Conservation (phyloP, 2,797 vertebrate species). For the Enteromius mattozi region DNA sequence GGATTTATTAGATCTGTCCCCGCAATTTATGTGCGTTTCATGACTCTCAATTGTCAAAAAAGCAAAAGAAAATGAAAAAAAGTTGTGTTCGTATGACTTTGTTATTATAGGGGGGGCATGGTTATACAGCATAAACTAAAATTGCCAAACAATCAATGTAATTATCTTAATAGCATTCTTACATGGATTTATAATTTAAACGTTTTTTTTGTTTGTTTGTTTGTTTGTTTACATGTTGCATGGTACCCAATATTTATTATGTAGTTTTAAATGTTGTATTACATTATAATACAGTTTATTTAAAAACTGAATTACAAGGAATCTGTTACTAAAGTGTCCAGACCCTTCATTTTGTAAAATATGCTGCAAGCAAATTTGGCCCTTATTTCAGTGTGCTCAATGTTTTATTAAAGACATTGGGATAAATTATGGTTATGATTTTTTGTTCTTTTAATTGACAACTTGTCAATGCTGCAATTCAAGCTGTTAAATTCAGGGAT, state of each 20-base stretch:
- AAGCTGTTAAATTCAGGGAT: too few species aligned
- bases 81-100: neutral
- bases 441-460: neutral
- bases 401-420: neutral
- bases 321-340: neutral
- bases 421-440: neutral
- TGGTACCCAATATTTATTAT: conserved; percentile 12
- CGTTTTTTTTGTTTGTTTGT: neutral
- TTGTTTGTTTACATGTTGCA: neutral
- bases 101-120: neutral
- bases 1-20: neutral
- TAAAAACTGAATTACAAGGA: conserved; percentile 1
- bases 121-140: neutral
- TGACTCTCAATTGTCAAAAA: neutral
- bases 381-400: neutral
- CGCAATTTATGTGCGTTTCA: neutral
- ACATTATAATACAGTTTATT: neutral
- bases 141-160: neutral
- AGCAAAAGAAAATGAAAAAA: neutral
- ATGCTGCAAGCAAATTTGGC: neutral
- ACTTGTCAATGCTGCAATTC: neutral
- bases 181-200: neutral
- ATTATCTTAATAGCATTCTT: neutral
- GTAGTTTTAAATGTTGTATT: neutral
- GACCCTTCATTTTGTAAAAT: neutral